phyloP scores from a whole-genome alignment of 2,888 invertebrate genomes.

The Drosophila falleni region DNA sequence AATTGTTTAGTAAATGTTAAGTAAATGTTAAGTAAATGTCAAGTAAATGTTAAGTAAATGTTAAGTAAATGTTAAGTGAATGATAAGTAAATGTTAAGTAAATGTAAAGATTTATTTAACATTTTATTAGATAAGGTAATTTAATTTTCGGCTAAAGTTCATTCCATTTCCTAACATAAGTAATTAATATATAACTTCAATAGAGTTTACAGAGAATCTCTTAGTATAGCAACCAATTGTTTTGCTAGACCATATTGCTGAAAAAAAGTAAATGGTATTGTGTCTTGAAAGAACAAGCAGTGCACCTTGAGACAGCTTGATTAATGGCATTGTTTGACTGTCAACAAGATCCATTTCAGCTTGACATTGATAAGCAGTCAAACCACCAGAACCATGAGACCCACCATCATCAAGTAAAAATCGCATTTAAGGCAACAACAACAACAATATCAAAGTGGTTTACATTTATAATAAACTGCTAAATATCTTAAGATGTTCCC shows the following conservation, averaged over 20 bases:
- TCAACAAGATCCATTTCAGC: slow-evolving; percentile 69
- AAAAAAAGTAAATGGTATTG: slow-evolving; percentile 19
- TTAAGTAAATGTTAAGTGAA: no score
- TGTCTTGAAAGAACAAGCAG: slow-evolving; percentile 34
- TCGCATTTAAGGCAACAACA: slow-evolving; percentile 10
- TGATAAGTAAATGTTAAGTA: no score
- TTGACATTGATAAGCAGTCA: slow-evolving; percentile 69
- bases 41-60: background rate
- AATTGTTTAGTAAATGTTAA: no score
- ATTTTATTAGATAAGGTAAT: background rate
- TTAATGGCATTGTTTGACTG: slow-evolving; percentile 74
- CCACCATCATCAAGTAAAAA: background rate
- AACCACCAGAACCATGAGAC: slow-evolving; percentile 13
- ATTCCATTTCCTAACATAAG: background rate
- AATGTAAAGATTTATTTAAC: no score
- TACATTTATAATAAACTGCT: slow-evolving; percentile 45
- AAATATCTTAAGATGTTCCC: slow-evolving; percentile 24
- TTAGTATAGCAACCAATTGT: background rate
- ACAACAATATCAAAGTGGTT: slow-evolving; percentile 21
- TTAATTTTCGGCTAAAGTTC: background rate
- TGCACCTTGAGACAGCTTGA: slow-evolving; percentile 74
- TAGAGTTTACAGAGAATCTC: slow-evolving; percentile 19
- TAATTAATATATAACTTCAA: no score
- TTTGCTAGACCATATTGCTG: background rate
- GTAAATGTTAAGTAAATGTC: no score